A percentile compares a stretch with the other conserved stretches of the same genome.
phyloP scores from a whole-genome alignment of 2,888 invertebrate species.

The Cantharis lateralis region DNA sequence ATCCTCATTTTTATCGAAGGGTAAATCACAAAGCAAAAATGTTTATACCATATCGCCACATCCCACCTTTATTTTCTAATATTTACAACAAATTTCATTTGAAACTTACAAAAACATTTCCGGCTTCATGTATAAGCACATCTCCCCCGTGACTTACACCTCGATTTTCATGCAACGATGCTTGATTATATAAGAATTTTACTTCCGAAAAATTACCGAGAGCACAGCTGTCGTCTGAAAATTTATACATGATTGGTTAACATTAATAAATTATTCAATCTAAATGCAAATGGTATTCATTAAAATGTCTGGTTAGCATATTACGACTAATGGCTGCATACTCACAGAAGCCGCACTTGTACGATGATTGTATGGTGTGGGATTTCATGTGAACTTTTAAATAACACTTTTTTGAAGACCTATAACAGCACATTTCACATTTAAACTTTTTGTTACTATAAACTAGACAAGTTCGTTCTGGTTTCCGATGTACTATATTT shows the following conservation, averaged over 20 bases:
- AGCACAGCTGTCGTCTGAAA: background rate
- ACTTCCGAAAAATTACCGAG: too few relatives aligned
- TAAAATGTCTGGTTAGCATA: background rate
- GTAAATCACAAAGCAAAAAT: too few relatives aligned
- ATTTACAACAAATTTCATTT: too few relatives aligned
- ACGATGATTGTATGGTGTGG: background rate
- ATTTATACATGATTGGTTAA: background rate
- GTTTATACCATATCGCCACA: too few relatives aligned
- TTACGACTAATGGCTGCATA: background rate
- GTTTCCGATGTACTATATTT: background rate
- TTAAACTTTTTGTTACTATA: background rate
- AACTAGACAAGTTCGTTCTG: background rate
- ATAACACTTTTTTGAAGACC: background rate
- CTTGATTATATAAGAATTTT: background rate
- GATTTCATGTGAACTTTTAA: slow-evolving; percentile 1
- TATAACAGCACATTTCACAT: background rate
- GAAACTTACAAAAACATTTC: too few relatives aligned
- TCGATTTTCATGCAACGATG: background rate
- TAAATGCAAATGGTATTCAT: background rate
- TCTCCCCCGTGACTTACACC: too few relatives aligned
- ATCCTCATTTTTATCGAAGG: background rate
- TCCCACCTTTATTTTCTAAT: too few relatives aligned
- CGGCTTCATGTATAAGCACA: too few relatives aligned
- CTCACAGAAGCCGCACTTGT: background rate
- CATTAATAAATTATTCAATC: background rate